A percentile compares a stretch with the other conserved stretches of the same genome.
Evolutionary conservation across 2,888 invertebrate genomes (phyloP).

Genomic region (Platynereis dumerilii): DNA sequence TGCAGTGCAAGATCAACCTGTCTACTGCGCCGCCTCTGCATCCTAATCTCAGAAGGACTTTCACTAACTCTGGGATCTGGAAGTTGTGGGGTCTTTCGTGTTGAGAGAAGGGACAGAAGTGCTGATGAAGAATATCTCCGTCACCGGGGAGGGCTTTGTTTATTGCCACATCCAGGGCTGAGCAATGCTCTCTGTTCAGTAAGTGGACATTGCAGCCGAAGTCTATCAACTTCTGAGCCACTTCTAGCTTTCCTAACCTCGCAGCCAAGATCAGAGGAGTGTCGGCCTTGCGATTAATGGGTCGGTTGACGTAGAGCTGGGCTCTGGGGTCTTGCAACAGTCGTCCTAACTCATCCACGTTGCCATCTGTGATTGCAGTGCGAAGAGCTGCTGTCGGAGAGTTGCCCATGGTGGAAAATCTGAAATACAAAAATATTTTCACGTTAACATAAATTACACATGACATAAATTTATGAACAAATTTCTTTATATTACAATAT

Average conservation of each 20-base stretch:
- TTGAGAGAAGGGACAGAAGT: constrained; percentile 23
- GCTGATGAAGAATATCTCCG: constrained; percentile 27
- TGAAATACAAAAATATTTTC: too few relatives aligned
- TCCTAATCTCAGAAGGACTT: constrained; percentile 17
- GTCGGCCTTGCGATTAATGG: constrained; percentile 23
- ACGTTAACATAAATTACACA: too few relatives aligned
- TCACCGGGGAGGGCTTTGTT: constrained; percentile 23
- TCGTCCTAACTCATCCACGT: neutral
- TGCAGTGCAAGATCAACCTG: constrained; percentile 24
- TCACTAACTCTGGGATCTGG: constrained; percentile 20
- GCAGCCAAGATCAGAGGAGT: constrained; percentile 23
- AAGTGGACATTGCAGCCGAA: constrained; percentile 21
- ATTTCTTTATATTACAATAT: too few relatives aligned
- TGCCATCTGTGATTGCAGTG: constrained; percentile 13
- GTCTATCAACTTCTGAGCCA: constrained; percentile 16
- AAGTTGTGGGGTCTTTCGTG: neutral
- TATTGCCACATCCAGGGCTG: constrained; percentile 25
- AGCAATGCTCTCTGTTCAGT: constrained; percentile 23
- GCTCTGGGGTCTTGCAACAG: neutral
- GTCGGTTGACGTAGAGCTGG: constrained; percentile 2
- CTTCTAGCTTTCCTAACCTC: constrained; percentile 13
- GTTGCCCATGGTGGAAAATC: constrained; percentile 15
- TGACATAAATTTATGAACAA: too few relatives aligned
- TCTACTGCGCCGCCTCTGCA: constrained; percentile 25
- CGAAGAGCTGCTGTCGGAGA: constrained; percentile 8